A percentile compares a stretch with the other conserved stretches of the same genome.
Conservation (phyloP, 1,140 invertebrate species). For the Temnothorax longispinosus region DNA sequence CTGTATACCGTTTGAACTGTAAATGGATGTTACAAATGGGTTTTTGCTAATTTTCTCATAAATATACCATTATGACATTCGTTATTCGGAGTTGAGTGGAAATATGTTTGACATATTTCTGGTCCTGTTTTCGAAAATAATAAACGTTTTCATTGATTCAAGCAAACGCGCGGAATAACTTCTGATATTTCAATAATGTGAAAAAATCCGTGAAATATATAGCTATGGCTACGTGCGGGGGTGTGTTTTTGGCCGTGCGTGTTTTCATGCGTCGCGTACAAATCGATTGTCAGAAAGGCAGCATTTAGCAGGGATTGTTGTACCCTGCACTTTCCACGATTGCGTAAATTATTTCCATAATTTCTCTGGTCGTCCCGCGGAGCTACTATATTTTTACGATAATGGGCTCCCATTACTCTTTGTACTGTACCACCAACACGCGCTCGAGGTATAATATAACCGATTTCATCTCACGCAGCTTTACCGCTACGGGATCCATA, state of each 20-base stretch:
- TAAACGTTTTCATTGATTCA: slow-evolving; percentile 56
- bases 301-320: slow-evolving; percentile 39
- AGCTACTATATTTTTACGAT: slow-evolving; percentile 66
- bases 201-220: slow-evolving; percentile 50
- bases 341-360: slow-evolving; percentile 69
- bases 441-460: slow-evolving; percentile 57
- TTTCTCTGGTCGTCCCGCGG: slow-evolving; percentile 47
- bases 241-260: slow-evolving; percentile 16
- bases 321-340: slow-evolving; percentile 51
- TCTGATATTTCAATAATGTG: slow-evolving; percentile 61
- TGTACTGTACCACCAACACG: slow-evolving; percentile 45
- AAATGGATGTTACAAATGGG: slow-evolving; percentile 33
- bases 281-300: slow-evolving; percentile 53
- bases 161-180: slow-evolving; percentile 46
- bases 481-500: slow-evolving; percentile 5
- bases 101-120: slow-evolving; percentile 51
- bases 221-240: slow-evolving; percentile 10
- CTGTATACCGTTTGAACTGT: background rate
- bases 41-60: slow-evolving; percentile 48
- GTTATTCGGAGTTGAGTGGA: slow-evolving; percentile 18
- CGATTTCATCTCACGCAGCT: slow-evolving; percentile 49
- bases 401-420: slow-evolving; percentile 64
- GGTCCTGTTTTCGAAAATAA: slow-evolving; percentile 45
- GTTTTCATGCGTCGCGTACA: slow-evolving; percentile 51
- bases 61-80: slow-evolving; percentile 49